These are phyloP conservation scores for Ophion costatus DNA, from an alignment of 2,888 invertebrate species.

Conservation along the genomic window DNA sequence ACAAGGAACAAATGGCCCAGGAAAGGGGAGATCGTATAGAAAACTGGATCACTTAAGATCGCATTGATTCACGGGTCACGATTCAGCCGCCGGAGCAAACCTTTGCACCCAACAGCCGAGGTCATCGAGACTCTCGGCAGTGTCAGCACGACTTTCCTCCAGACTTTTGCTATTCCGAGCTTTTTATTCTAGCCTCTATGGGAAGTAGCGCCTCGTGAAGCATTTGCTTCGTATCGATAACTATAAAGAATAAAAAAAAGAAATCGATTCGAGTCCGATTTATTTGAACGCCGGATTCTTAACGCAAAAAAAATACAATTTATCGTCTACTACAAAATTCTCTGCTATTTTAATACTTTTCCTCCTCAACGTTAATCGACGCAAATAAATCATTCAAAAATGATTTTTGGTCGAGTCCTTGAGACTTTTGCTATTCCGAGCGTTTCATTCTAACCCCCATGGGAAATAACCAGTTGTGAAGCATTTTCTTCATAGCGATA, in stretches of 20 bases:
- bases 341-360: too few species aligned
- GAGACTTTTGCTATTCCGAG: slow-evolving; percentile 28
- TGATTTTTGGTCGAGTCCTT: background rate
- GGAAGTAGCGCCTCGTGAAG: slow-evolving; percentile 55
- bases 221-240: slow-evolving; percentile 5
- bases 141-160: slow-evolving; percentile 69
- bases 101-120: slow-evolving; percentile 68
- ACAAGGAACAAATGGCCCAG: slow-evolving; percentile 24
- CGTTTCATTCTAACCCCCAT: slow-evolving; percentile 52
- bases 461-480: slow-evolving; percentile 57
- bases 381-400: too few species aligned
- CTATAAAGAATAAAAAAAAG: slow-evolving; percentile 7
- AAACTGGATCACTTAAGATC: slow-evolving; percentile 72
- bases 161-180: slow-evolving; percentile 30
- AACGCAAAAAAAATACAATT: too few species aligned
- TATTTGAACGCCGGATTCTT: too few species aligned
- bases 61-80: slow-evolving; percentile 76
- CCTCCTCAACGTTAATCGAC: too few species aligned
- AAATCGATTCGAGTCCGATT: slow-evolving; percentile 9
- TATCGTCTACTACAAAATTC: too few species aligned
- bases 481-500: slow-evolving; percentile 1
- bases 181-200: slow-evolving; percentile 55
- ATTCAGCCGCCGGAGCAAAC: slow-evolving; percentile 68
- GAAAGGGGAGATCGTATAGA: slow-evolving; percentile 53
- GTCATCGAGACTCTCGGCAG: slow-evolving; percentile 68